phyloP scores from a whole-genome alignment of 1,140 invertebrate genomes.

The Phocides pigmalion region DNA sequence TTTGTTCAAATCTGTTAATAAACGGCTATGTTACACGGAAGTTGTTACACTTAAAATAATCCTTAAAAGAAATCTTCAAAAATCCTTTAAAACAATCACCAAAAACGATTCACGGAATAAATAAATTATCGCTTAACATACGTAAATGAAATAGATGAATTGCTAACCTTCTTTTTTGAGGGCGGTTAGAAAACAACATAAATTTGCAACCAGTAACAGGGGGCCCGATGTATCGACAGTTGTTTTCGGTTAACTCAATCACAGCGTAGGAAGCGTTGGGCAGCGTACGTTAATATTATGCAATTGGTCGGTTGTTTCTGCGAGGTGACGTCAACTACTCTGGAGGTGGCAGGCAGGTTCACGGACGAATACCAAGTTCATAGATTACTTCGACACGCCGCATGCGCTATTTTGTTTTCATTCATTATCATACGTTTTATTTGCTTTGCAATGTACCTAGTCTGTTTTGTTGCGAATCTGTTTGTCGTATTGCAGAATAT shows the following conservation, averaged over 20 bases:
- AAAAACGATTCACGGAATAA: no score
- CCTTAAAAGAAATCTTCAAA: no score
- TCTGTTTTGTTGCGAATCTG: no score
- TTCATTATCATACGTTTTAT: conserved; percentile 3
- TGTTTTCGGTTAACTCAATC: conserved; percentile 3
- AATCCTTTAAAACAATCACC: no score
- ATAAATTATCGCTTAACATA: no score
- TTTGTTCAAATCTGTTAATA: no score
- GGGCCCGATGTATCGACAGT: no score
- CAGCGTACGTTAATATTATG: conserved; percentile 54
- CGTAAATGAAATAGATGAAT: no score
- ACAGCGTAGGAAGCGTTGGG: conserved; percentile 26
- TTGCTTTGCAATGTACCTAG: neutral
- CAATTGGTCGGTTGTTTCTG: conserved; percentile 61
- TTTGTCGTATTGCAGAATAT: neutral
- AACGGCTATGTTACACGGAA: no score
- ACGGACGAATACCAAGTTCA: conserved; percentile 61
- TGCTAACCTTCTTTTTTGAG: no score
- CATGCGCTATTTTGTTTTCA: conserved; percentile 24
- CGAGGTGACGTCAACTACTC: conserved; percentile 57
- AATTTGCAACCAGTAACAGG: neutral
- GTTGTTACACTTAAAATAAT: no score
- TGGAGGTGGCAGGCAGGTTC: conserved; percentile 56
- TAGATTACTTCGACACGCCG: conserved; percentile 38
- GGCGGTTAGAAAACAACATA: no score